Evolutionary conservation across 2,797 vertebrate species (phyloP), one percentile per base, ranked within the genome.

Genomic region (Hypotaenidia philippensis): DNA sequence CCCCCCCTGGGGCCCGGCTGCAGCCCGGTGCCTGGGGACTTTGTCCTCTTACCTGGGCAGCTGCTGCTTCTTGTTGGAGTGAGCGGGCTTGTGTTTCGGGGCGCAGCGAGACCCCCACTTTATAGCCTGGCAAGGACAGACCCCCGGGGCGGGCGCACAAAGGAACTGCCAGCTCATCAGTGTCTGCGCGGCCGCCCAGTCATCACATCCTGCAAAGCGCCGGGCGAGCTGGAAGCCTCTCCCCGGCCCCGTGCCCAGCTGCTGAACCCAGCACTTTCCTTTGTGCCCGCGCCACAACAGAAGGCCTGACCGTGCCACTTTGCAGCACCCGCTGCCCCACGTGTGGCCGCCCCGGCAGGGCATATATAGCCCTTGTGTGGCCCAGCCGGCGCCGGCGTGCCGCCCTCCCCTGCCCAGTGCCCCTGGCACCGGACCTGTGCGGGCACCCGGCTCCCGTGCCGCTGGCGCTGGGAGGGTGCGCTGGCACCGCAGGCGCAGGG

Each of bases 101-200:
- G 96, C 83, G 98, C 98, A 34, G 65, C 3, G 87, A 82, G 96
- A 90, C 96, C 93, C 95, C 96, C 65, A 94, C 98, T 99, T 99
- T 99, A 99, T 99, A 99, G 98, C 93, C 99, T 99, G 99, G 99
- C 98, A 99, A 98, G 98, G 98, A 97, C 97, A 97, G 95, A 97
- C 71, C 83, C 96, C 96, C 95, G 25, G 41, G 96, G 96, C 95
- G 87, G 75, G 84, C 13, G 53, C 97, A 99, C 98, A 99, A 99
- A 98, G 97, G 97, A 98, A 99, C 96, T 94, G 98, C 98, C 96
- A 95, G 98, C 98, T 99, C 99, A 99, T 98, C 98, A 98, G 79
- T 95, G 98, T 98, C 83, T 96, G 95, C 81, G 83, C 83, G 57
- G 98, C 98, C 98, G 97, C 75, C 72, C 95, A 97, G 98, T 98